Percentiles rank a stretch among this genome's conserved stretches.
Evolutionary conservation across 2,888 invertebrate species (phyloP).

Genomic region (Drosophila meridiana): DNA sequence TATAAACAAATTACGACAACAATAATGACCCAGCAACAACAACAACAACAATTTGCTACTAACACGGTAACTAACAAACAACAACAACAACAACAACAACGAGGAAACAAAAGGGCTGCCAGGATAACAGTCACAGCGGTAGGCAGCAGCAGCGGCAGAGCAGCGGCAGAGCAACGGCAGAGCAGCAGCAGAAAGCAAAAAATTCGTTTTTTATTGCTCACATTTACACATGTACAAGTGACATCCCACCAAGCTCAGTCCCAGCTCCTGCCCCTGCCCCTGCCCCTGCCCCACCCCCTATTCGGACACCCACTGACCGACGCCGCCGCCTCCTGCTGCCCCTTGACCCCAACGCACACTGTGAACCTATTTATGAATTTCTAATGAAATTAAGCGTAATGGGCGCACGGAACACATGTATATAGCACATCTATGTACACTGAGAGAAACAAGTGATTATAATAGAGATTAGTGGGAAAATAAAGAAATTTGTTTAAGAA

Average conservation of each 20-base stretch:
- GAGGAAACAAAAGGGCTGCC: conserved; percentile 36
- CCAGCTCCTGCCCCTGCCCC: neutral
- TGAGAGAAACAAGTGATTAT: neutral
- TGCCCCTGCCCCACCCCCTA: neutral
- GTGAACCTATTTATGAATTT: conserved; percentile 80
- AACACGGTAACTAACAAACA: conserved; percentile 37
- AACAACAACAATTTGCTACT: conserved; percentile 27
- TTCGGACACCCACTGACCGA: neutral
- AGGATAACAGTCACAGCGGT: conserved; percentile 55
- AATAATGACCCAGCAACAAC: conserved; percentile 67
- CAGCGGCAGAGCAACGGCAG: too few relatives aligned
- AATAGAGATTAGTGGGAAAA: neutral
- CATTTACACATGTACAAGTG: conserved; percentile 76
- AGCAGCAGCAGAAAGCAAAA: neutral
- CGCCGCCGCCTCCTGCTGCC: neutral
- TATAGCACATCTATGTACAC: conserved; percentile 8
- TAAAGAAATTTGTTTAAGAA: neutral
- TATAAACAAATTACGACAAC: conserved; percentile 80
- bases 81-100: conserved; percentile 30
- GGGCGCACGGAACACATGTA: conserved; percentile 25
- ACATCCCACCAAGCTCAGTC: conserved; percentile 41
- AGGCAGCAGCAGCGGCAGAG: conserved; percentile 23
- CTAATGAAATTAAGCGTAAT: conserved; percentile 84
- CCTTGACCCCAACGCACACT: conserved; percentile 25
- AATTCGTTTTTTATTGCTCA: conserved; percentile 73